phyloP scores from a whole-genome alignment of 2,888 invertebrate species.

The Pinctada fucata region DNA sequence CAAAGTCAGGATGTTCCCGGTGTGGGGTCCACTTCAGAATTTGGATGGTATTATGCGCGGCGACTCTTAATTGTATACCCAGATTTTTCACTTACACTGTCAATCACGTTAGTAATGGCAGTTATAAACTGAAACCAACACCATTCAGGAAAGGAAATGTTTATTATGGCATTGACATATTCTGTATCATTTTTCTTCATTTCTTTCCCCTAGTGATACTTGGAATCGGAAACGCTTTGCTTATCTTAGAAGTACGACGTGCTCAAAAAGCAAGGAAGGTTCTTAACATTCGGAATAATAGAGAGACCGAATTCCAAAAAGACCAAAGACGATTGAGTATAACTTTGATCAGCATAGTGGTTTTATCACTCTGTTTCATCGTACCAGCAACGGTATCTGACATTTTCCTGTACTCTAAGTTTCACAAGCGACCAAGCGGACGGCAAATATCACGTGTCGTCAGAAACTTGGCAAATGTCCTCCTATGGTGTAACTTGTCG shows the following conservation, averaged over 20 bases:
- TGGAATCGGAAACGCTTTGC: slow-evolving; percentile 55
- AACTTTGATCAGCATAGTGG: slow-evolving; percentile 67
- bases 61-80: slow-evolving; percentile 63
- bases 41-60: slow-evolving; percentile 51
- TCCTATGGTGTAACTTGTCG: slow-evolving; percentile 66
- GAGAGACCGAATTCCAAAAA: slow-evolving; percentile 47
- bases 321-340: slow-evolving; percentile 68
- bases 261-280: slow-evolving; percentile 49
- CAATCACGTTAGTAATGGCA: not conserved
- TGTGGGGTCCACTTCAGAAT: slow-evolving; percentile 55
- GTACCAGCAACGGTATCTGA: slow-evolving; percentile 65
- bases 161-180: slow-evolving; percentile 56
- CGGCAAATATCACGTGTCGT: slow-evolving; percentile 42
- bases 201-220: slow-evolving; percentile 62
- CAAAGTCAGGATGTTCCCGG: slow-evolving; percentile 57
- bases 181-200: slow-evolving; percentile 59
- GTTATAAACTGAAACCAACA: slow-evolving; percentile 26
- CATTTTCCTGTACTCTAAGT: slow-evolving; percentile 59
- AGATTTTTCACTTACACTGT: slow-evolving; percentile 57
- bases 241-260: slow-evolving; percentile 56
- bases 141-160: slow-evolving; percentile 47
- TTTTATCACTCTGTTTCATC: slow-evolving; percentile 65
- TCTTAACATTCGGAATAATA: slow-evolving; percentile 49
- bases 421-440: slow-evolving; percentile 38
- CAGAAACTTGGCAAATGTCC: slow-evolving; percentile 61